phyloP scores from a whole-genome alignment of 2,113 vertebrate species.

The Pseudorhombus dupliciocellatus region DNA sequence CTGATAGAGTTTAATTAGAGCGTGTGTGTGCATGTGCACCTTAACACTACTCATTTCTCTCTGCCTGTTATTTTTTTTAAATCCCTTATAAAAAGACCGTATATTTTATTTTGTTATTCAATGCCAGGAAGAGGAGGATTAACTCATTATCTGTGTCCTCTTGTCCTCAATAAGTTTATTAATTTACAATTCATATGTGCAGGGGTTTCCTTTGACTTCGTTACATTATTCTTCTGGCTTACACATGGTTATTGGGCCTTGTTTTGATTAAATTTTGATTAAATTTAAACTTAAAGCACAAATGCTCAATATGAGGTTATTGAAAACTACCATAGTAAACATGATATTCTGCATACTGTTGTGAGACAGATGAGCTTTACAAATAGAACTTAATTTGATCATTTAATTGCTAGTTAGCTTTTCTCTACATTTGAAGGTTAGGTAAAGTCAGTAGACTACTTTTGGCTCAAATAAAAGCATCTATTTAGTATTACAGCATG shows the following conservation, averaged over 20 bases:
- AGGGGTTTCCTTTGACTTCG: constrained; percentile 1
- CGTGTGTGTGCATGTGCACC: constrained; percentile 3
- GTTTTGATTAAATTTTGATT: constrained; percentile 1
- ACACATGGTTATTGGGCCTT: background rate
- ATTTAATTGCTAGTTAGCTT: background rate
- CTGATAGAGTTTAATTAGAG: constrained; percentile 76
- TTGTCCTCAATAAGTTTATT: constrained; percentile 2
- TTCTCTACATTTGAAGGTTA: constrained; percentile 26
- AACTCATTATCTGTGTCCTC: constrained; percentile 4
- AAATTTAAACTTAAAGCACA: background rate
- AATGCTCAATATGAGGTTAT: background rate
- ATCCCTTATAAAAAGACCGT: constrained; percentile 51
- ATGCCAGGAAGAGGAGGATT: constrained; percentile 21
- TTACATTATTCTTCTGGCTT: background rate
- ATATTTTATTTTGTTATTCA: constrained; percentile 39
- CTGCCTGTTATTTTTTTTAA: constrained; percentile 55
- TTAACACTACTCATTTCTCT: constrained; percentile 41
- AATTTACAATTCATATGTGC: constrained; percentile 2
- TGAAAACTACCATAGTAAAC: background rate
- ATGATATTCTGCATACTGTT: background rate
- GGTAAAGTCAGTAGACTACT: constrained; percentile 30
- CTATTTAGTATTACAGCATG: background rate
- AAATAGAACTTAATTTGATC: constrained; percentile 23
- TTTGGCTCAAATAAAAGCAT: constrained; percentile 2
- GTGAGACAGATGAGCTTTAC: constrained; percentile 1